phyloP scores from a whole-genome alignment of 2,797 vertebrate genomes.

The Cetoscarus ocellatus region DNA sequence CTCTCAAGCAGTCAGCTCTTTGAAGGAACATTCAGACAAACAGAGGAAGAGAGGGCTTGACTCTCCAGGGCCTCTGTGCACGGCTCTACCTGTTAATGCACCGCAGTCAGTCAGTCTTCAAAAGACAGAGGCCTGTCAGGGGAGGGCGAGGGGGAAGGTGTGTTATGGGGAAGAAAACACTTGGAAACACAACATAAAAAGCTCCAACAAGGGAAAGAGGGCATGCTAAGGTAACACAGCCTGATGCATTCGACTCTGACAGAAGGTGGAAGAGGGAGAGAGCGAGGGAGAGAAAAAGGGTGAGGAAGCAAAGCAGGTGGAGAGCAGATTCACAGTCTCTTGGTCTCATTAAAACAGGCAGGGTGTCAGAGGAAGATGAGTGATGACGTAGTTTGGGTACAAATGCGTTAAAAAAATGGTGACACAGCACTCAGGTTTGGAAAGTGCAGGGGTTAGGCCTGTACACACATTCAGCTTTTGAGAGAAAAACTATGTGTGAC shows the following conservation, averaged over 20 bases:
- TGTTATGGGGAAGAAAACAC: constrained; percentile 39
- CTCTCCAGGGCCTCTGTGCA: constrained; percentile 60
- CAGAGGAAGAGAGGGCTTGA: constrained; percentile 55
- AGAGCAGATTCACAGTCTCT: constrained; percentile 29
- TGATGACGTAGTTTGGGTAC: constrained; percentile 53
- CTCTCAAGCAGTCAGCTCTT: constrained; percentile 58
- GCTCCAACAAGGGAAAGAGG: constrained; percentile 42
- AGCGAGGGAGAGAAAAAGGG: constrained; percentile 10
- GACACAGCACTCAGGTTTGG: constrained; percentile 47
- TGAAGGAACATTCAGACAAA: constrained; percentile 71
- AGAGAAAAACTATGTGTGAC: constrained; percentile 21
- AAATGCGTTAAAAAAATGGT: constrained; percentile 46
- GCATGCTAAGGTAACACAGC: constrained; percentile 59
- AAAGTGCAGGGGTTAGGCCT: constrained; percentile 40
- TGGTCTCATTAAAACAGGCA: constrained; percentile 51
- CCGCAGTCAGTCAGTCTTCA: constrained; percentile 71
- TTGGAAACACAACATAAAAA: constrained; percentile 58
- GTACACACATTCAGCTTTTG: constrained; percentile 47
- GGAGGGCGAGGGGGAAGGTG: constrained; percentile 38
- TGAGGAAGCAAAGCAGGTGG: constrained; percentile 8
- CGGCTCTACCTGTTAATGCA: constrained; percentile 72
- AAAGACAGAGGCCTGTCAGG: constrained; percentile 63
- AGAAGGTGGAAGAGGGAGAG: constrained; percentile 21
- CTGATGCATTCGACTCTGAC: constrained; percentile 53
- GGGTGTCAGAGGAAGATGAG: constrained; percentile 27